phyloP scores from a whole-genome alignment of 2,797 vertebrate genomes.

The Micrastur ruficollis region DNA sequence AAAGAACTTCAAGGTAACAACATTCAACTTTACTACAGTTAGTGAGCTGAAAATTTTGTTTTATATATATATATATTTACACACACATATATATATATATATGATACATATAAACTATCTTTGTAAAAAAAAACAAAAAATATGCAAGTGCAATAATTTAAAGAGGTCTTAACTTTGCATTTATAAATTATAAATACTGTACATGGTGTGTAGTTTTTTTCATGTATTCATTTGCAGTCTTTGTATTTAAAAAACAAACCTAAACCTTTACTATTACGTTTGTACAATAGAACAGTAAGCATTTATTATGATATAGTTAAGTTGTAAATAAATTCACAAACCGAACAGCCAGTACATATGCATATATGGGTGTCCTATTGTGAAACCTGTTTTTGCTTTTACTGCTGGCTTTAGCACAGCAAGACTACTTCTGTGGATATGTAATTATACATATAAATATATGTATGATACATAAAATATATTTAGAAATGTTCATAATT shows the following conservation, averaged over 20 bases:
- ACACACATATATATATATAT: conserved; percentile 40
- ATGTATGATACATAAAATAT: conserved; percentile 81
- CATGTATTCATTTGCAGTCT: conserved; percentile 81
- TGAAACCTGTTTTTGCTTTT: conserved; percentile 67
- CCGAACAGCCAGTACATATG: conserved; percentile 64
- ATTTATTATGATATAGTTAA: conserved; percentile 70
- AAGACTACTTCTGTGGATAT: conserved; percentile 75
- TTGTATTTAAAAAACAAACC: conserved; percentile 78
- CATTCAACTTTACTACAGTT: conserved; percentile 59
- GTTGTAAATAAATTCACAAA: conserved; percentile 79
- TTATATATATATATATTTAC: conserved; percentile 68
- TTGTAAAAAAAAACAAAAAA: conserved; percentile 71
- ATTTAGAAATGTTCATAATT: conserved; percentile 82
- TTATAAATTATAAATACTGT: conserved; percentile 86
- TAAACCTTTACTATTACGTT: conserved; percentile 72
- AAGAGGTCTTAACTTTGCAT: conserved; percentile 82
- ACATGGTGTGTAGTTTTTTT: conserved; percentile 82
- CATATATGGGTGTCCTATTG: conserved; percentile 63
- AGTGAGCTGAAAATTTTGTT: conserved; percentile 60
- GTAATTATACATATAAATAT: conserved; percentile 81
- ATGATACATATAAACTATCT: conserved; percentile 65
- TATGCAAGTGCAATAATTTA: conserved; percentile 83
- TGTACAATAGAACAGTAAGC: conserved; percentile 74
- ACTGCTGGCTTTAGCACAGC: conserved; percentile 69
- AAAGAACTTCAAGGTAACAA: conserved; percentile 52